Conservation (phyloP, 2,113 vertebrate genomes). For the Amphiprion ocellaris region DNA sequence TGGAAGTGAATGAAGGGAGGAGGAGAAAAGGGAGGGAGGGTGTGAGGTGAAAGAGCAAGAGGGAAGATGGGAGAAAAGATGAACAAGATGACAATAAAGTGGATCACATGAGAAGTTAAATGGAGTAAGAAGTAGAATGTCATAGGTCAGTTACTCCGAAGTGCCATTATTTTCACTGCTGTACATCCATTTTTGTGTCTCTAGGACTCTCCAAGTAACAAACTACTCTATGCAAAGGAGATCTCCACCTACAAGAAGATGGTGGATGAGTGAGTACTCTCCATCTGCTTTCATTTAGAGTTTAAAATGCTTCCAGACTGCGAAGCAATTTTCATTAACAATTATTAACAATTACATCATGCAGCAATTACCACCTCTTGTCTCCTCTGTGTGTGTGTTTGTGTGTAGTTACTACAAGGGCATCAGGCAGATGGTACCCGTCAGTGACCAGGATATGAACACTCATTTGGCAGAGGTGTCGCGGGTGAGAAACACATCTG, state of each 20-base stretch:
- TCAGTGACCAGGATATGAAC: constrained; percentile 99
- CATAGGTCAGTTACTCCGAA: constrained; percentile 21
- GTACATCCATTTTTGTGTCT: constrained; percentile 11
- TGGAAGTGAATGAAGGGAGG: not conserved
- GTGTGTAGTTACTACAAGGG: constrained; percentile 94
- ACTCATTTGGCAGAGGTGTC: constrained; percentile 98
- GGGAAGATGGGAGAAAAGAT: constrained; percentile 21
- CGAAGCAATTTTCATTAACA: constrained; percentile 8
- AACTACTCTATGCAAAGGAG: constrained; percentile 98
- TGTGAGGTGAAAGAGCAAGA: constrained; percentile 9
- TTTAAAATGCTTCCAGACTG: constrained; percentile 20
- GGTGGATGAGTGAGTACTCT: constrained; percentile 96
- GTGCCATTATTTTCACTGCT: constrained; percentile 26
- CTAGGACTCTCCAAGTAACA: constrained; percentile 99
- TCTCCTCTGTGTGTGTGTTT: constrained; percentile 41
- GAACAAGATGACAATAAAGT: constrained; percentile 24
- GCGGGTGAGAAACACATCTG: constrained; percentile 87
- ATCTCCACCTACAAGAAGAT: constrained; percentile 99
- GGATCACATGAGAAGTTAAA: constrained; percentile 16
- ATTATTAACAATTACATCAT: constrained; percentile 17
- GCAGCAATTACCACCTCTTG: constrained; percentile 9
- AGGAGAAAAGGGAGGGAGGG: not conserved
- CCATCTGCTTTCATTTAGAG: not conserved
- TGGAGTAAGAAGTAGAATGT: not conserved
- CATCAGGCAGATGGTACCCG: constrained; percentile 95